Evolutionary conservation across 2,113 vertebrate genomes (phyloP).

Genomic region (Ranitomeya imitator): DNA sequence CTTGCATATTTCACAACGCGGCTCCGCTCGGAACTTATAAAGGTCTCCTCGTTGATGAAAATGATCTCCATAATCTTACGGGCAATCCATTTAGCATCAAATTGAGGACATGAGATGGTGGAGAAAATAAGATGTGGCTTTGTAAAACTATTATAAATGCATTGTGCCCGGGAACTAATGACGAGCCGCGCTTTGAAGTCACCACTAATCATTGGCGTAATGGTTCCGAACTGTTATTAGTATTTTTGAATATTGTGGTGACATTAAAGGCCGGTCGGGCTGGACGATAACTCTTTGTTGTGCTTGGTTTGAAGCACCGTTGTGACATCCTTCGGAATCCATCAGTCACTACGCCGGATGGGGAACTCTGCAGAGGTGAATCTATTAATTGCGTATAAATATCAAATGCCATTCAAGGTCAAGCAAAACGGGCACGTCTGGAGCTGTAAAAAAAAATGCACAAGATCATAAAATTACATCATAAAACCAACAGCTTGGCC

Average conservation of each 20-base stretch:
- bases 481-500: conserved; percentile 60
- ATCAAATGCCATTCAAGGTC: conserved; percentile 65
- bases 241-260: conserved; percentile 12
- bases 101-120: conserved; percentile 1
- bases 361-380: conserved; percentile 55
- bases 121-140: conserved; percentile 37
- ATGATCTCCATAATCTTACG: conserved; percentile 23
- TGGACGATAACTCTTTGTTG: conserved; percentile 28
- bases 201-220: conserved; percentile 34
- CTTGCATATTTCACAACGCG: not conserved
- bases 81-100: conserved; percentile 37
- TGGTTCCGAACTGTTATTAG: conserved; percentile 2
- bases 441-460: conserved; percentile 63
- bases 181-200: not conserved
- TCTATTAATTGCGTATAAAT: conserved; percentile 62
- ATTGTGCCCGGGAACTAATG: conserved; percentile 16
- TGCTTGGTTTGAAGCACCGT: conserved; percentile 56
- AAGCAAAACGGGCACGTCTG: conserved; percentile 58
- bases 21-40: not conserved
- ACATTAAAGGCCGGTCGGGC: conserved; percentile 1
- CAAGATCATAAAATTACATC: conserved; percentile 67
- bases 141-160: conserved; percentile 23
- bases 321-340: conserved; percentile 52
- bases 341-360: conserved; percentile 30
- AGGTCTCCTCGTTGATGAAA: conserved; percentile 21